Base-by-base conservation (phyloP, 1,140 invertebrate genomes). In the Pseudomyrmex cubaensis region DNA sequence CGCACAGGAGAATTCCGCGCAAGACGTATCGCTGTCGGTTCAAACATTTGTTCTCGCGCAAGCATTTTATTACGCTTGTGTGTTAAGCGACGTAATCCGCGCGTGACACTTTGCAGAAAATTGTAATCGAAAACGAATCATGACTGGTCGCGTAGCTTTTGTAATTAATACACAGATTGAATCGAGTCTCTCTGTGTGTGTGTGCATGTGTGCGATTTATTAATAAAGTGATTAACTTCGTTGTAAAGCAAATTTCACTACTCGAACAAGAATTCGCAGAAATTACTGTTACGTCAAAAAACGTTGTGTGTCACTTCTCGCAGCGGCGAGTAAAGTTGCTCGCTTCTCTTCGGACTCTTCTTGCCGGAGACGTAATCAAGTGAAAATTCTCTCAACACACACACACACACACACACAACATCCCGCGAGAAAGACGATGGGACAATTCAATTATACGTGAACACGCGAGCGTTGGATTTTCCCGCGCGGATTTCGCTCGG, bases 371-470 rank as follows among this genome's bases (percentile, higher is more conserved):
- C 35, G 20, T 78, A 78, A 78, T 78, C 64, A 59, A 78, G 52
- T 52, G 54, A 78, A 70, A 80, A 80, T 80, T 50, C 22, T 72
- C 44, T 15, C 70, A 17, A 67, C 54, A 70, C 54, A 59, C n/a
- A n/a, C n/a, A n/a, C n/a, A n/a, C n/a, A n/a, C n/a, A n/a, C 35
- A 35, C 35, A 67, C 54, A 70, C 54, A 35, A 17, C 44, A 20
- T 70, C 10, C n/a, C 44, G 35, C 20, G 56, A 70, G 46, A 72
- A 61, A 48, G 56, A 59, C 20, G 54, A 57, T 35, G 15, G 20
- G 57, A 70, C 76, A 70, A 80, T 80, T 80, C 76, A 80, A 80
- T 80, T 80, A 80, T 72, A 80, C 66, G 76, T 12, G 54, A 80
- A 80, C 66, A 70, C 64, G 64, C 76, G 44, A 35, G 10, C 54